phyloP scores from a whole-genome alignment of 2,797 vertebrate genomes.

The Arremon brunneinucha region DNA sequence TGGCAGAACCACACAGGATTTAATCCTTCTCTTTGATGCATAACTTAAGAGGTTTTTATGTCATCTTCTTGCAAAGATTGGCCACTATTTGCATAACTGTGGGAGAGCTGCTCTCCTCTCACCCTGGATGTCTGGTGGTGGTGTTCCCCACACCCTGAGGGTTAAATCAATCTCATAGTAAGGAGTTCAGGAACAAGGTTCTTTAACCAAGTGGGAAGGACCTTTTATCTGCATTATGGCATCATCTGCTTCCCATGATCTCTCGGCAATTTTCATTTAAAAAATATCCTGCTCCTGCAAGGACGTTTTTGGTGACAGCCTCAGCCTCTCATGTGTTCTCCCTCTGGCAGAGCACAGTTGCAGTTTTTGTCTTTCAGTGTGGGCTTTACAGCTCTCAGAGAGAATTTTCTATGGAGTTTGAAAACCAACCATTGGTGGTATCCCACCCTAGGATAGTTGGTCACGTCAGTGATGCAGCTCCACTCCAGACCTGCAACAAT shows the following conservation, averaged over 20 bases:
- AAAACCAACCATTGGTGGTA: background rate
- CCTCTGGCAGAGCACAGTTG: background rate
- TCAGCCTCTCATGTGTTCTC: background rate
- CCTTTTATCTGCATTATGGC: background rate
- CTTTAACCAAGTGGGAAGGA: background rate
- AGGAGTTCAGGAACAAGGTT: background rate
- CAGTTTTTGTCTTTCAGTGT: background rate
- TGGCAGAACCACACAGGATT: background rate
- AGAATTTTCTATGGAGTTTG: background rate
- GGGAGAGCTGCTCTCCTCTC: background rate
- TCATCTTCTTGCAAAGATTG: background rate
- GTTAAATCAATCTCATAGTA: background rate
- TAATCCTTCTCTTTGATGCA: background rate
- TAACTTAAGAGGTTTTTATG: background rate
- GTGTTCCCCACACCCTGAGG: background rate
- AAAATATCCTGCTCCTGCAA: background rate
- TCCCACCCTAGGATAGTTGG: accelerated
- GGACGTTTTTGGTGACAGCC: background rate
- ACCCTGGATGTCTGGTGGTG: background rate
- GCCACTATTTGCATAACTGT: background rate
- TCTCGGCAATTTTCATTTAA: background rate
- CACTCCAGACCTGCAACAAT: background rate
- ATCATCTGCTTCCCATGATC: background rate
- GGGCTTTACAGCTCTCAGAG: background rate
- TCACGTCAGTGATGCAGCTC: background rate